phyloP scores from a whole-genome alignment of 2,797 vertebrate species.

The Corythornis leucogaster region DNA sequence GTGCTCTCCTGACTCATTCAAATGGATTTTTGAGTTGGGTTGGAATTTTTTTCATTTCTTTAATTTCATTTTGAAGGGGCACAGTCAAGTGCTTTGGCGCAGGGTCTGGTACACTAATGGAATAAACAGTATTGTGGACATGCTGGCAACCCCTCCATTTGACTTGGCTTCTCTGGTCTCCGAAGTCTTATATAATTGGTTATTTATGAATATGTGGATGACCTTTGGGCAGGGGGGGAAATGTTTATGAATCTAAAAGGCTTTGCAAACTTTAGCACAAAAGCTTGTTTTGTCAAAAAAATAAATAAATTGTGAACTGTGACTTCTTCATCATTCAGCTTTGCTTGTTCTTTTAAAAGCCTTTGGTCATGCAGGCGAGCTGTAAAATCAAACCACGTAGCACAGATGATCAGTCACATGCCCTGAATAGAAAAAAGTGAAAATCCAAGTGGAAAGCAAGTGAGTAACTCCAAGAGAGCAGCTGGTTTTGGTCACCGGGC shows the following conservation, averaged over 20 bases:
- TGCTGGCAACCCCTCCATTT: conserved; percentile 52
- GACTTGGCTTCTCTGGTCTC: conserved; percentile 49
- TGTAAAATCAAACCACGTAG: not conserved
- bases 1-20: conserved; percentile 30
- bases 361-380: not conserved
- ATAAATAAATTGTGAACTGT: conserved; percentile 50
- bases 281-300: conserved; percentile 55
- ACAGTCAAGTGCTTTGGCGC: conserved; percentile 35
- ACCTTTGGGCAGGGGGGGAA: conserved; percentile 52
- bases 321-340: conserved; percentile 39
- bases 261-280: conserved; percentile 33
- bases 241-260: conserved; percentile 64
- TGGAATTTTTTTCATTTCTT: not conserved
- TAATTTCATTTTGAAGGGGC: conserved; percentile 25
- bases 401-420: not conserved
- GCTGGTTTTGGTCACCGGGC: conserved; percentile 8
- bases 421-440: not conserved
- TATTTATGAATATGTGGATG: conserved; percentile 61
- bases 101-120: conserved; percentile 21
- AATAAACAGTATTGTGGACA: conserved; percentile 56
- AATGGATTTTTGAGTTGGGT: conserved; percentile 32
- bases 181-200: conserved; percentile 52
- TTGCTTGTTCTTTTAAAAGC: conserved; percentile 14
- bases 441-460: not conserved
- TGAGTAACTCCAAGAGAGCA: not conserved